Evolutionary conservation across 1,140 invertebrate genomes (phyloP), one percentile per base, ranked within the genome.

Genomic region (Eueides isabella): DNA sequence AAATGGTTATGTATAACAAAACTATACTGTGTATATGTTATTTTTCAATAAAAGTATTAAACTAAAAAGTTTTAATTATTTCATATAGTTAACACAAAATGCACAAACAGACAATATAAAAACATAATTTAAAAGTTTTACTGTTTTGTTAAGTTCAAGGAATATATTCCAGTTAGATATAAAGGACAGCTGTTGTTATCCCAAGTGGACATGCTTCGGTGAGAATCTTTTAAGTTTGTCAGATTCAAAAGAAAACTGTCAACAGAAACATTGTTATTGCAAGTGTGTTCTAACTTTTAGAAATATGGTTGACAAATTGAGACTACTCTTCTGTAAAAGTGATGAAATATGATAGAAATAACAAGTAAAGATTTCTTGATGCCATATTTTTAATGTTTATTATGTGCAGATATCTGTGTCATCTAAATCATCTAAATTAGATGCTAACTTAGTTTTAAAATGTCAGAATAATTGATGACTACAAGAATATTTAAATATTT

Each of bases 261-360:
- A 84, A 90, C 87, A 89, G n/a, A 86, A 86, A 83, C 79, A 80
- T 85, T 90, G 87, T 90, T 90, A 81, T 90, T 88, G 78, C 88
- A 90, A 89, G 84, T 89, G 90, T 82, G 76, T 80, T 83, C 76
- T 70, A 82, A 88, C 72, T 84, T 87, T 80, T 85, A 80, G 82
- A 88, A 87, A 88, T 80, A 89, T 83, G 78, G 83, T 82, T 85
- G 82, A 87, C 82, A 89, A 83, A 89, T 89, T 83, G 81, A 71
- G 68, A 61, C 3, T n/a, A 35, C 55, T 62, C 33, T 38, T 71
- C n/a, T n/a, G 7, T 65, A 23, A 28, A 61, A 19, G 28, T 28
- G 23, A 65, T 70, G 41, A 70, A 63, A n/a, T 65, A 65, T 41
- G 35, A 29, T 14, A 63, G n/a, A 63, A 3, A 55, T 26, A 55